These are phyloP conservation scores for Gnathonemus longibarbis DNA, from an alignment of 2,113 vertebrate genomes.

Conservation along the genomic window DNA sequence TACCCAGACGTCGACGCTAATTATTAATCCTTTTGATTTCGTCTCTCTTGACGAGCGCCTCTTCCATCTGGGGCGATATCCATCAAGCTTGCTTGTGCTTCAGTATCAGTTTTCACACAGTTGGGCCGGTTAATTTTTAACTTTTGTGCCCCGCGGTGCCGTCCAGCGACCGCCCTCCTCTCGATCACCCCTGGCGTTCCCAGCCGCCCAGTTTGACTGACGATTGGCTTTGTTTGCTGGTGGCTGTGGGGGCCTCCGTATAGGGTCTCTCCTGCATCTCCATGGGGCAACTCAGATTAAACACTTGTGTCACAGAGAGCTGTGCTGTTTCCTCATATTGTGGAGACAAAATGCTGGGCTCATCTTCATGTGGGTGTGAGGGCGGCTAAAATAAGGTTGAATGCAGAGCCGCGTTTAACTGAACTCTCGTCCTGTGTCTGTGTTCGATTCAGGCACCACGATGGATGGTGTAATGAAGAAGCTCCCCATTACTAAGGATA, in stretches of 20 bases:
- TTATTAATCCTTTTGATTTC: conserved; percentile 39
- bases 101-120: conserved; percentile 32
- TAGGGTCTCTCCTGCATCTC: conserved; percentile 11
- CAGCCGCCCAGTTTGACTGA: not conserved
- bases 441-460: not conserved
- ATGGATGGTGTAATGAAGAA: not conserved
- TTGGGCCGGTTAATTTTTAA: conserved; percentile 48
- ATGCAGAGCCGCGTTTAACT: not conserved
- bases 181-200: conserved; percentile 25
- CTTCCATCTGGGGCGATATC: conserved; percentile 31
- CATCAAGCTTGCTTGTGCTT: conserved; percentile 41
- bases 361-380: not conserved
- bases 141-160: conserved; percentile 3
- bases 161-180: conserved; percentile 17
- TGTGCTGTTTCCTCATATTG: conserved; percentile 5
- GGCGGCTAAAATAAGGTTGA: not conserved
- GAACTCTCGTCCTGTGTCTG: not conserved
- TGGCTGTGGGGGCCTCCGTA: conserved; percentile 9
- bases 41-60: conserved; percentile 30
- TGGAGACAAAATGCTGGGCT: not conserved
- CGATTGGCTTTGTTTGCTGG: conserved; percentile 35
- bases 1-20: conserved; percentile 30
- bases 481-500: not conserved
- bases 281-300: not conserved
- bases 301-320: not conserved